Percentiles rank a stretch among this genome's conserved stretches.
Conservation (phyloP, 2,888 invertebrate species). For the Nymphalis urticae region DNA sequence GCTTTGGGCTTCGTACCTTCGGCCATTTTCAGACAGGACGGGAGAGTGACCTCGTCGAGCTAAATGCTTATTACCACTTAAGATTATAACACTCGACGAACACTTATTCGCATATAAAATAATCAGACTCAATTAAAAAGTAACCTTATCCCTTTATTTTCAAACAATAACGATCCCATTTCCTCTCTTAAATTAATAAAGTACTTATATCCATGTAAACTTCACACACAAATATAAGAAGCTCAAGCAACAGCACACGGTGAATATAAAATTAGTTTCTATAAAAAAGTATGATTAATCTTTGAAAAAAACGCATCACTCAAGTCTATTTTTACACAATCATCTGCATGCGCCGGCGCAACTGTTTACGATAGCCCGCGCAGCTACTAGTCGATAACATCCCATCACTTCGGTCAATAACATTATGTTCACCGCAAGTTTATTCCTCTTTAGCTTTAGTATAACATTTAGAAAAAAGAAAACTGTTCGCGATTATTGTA, state of each 20-base stretch:
- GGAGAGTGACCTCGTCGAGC: constrained; percentile 32
- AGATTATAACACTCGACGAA: not conserved
- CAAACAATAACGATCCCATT: not conserved
- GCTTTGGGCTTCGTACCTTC: constrained; percentile 20
- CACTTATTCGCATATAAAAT: not conserved
- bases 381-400: constrained; percentile 37
- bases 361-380: constrained; percentile 37
- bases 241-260: constrained; percentile 19
- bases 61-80: constrained; percentile 8
- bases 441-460: constrained; percentile 13
- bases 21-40: constrained; percentile 33
- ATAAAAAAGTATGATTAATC: constrained; percentile 37
- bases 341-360: constrained; percentile 41
- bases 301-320: constrained; percentile 23
- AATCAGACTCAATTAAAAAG: not conserved
- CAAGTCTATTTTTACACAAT: constrained; percentile 38
- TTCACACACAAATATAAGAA: constrained; percentile 9
- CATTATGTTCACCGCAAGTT: constrained; percentile 30
- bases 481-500: not conserved
- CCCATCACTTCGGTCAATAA: constrained; percentile 41
- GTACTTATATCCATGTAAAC: not conserved
- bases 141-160: not conserved
- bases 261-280: constrained; percentile 31
- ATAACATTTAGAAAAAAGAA: not conserved
- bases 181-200: not conserved